These are phyloP conservation scores for Dissostichus mawsoni DNA, from an alignment of 2,113 vertebrate species.

Conservation along the genomic window DNA sequence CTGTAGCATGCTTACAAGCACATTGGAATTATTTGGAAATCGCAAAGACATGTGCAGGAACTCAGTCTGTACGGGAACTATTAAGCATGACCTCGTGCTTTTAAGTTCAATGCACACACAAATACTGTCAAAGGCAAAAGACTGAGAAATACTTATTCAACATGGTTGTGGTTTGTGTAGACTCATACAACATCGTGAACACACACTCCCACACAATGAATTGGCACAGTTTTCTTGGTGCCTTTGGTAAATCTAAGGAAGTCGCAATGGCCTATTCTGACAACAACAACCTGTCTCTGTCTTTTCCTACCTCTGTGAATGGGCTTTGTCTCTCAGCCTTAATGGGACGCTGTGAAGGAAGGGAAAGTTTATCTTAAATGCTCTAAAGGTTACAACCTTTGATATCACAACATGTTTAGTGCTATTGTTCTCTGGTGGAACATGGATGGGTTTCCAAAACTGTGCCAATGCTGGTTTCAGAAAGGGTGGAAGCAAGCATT, in stretches of 20 bases:
- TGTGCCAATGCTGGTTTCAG: slow-evolving; percentile 45
- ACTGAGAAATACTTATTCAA: slow-evolving; percentile 30
- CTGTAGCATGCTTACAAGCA: background rate
- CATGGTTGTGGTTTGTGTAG: background rate
- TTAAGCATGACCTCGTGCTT: slow-evolving; percentile 5
- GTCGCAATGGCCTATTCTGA: slow-evolving; percentile 32
- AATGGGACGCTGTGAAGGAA: slow-evolving; percentile 58
- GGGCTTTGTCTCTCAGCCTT: slow-evolving; percentile 44
- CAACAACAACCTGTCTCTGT: slow-evolving; percentile 54
- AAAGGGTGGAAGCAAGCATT: slow-evolving; percentile 33
- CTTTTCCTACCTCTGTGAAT: slow-evolving; percentile 26
- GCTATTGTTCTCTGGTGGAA: slow-evolving; percentile 66
- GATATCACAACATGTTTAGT: slow-evolving; percentile 47
- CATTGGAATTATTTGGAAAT: background rate
- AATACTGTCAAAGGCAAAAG: background rate
- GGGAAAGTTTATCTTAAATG: slow-evolving; percentile 62
- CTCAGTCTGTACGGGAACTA: background rate
- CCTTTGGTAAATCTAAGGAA: slow-evolving; percentile 50
- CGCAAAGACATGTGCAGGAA: background rate
- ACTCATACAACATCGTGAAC: slow-evolving; percentile 11
- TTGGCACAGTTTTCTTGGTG: slow-evolving; percentile 52
- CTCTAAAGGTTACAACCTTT: slow-evolving; percentile 60
- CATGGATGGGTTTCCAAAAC: slow-evolving; percentile 52
- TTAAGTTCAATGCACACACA: background rate
- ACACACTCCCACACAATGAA: slow-evolving; percentile 47